These are phyloP conservation scores for Micrasema longulum DNA, from an alignment of 1,140 invertebrate genomes.

Conservation along the genomic window DNA sequence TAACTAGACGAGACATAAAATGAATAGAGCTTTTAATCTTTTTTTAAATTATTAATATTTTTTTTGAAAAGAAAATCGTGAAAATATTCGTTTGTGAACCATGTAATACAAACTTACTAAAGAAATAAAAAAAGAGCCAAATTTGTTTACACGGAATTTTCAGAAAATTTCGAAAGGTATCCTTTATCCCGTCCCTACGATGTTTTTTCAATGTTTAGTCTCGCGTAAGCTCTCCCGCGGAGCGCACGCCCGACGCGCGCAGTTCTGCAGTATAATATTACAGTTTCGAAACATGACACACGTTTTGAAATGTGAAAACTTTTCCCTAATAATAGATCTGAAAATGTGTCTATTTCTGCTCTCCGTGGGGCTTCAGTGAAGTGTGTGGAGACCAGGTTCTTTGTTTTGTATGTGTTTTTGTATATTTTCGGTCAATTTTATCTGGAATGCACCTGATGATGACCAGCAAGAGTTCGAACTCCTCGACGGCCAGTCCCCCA, in stretches of 20 bases:
- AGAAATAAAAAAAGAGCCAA: no score
- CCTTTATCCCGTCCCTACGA: no score
- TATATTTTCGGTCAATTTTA: not conserved
- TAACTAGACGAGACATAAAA: no score
- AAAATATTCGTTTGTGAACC: no score
- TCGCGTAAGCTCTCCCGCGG: not conserved
- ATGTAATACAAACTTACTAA: no score
- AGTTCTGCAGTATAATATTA: conserved; percentile 4
- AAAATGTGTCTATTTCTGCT: conserved; percentile 26
- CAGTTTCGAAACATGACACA: conserved; percentile 39
- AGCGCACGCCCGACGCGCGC: not conserved
- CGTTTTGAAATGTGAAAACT: conserved; percentile 35
- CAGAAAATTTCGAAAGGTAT: no score
- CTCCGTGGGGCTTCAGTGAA: conserved; percentile 17
- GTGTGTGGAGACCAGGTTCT: conserved; percentile 7
- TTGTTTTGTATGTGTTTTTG: conserved; percentile 26
- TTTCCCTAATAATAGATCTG: conserved; percentile 31
- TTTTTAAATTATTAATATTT: no score
- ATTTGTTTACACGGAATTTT: no score
- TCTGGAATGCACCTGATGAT: conserved; percentile 52
- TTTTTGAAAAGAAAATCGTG: no score
- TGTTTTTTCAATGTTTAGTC: conserved; percentile 1
- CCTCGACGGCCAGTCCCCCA: conserved; percentile 58
- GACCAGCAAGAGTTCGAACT: conserved; percentile 58
- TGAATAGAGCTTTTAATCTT: no score